Conservation (phyloP, 2,797 vertebrate species). For the Rhynchotus rufescens region DNA sequence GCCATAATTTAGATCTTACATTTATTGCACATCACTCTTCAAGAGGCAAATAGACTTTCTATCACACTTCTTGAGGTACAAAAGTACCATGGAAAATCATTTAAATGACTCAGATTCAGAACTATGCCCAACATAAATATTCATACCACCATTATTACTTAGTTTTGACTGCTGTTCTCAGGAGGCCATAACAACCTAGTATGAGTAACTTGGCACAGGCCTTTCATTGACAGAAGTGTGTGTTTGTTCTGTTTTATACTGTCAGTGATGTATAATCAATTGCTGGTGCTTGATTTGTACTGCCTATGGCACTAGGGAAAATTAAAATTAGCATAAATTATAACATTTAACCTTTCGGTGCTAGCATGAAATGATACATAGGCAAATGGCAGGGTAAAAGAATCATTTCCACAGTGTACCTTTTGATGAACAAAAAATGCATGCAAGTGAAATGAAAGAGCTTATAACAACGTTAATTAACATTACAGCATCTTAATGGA, state of each 20-base stretch:
- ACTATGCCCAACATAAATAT: constrained; percentile 74
- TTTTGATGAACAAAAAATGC: constrained; percentile 63
- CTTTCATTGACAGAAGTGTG: constrained; percentile 65
- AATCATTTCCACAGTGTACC: constrained; percentile 28
- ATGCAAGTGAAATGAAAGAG: constrained; percentile 72
- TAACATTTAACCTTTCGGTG: constrained; percentile 68
- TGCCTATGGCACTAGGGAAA: constrained; percentile 64
- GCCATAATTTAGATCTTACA: neutral
- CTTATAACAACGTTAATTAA: constrained; percentile 71
- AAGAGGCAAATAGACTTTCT: constrained; percentile 5
- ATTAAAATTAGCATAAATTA: constrained; percentile 80
- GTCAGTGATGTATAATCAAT: constrained; percentile 74
- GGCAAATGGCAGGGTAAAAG: constrained; percentile 29
- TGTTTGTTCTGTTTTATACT: constrained; percentile 64
- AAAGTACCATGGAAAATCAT: constrained; percentile 32
- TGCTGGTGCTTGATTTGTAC: constrained; percentile 72
- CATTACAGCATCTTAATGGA: constrained; percentile 56
- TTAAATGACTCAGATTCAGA: constrained; percentile 55
- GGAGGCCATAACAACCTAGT: constrained; percentile 57
- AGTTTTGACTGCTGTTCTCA: constrained; percentile 71
- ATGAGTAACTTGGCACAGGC: constrained; percentile 60
- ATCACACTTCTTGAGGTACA: constrained; percentile 16
- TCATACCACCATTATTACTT: constrained; percentile 65
- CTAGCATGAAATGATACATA: constrained; percentile 52
- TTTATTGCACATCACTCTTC: constrained; percentile 1